phyloP scores from a whole-genome alignment of 1,140 invertebrate genomes.

The Elysia chlorotica region DNA sequence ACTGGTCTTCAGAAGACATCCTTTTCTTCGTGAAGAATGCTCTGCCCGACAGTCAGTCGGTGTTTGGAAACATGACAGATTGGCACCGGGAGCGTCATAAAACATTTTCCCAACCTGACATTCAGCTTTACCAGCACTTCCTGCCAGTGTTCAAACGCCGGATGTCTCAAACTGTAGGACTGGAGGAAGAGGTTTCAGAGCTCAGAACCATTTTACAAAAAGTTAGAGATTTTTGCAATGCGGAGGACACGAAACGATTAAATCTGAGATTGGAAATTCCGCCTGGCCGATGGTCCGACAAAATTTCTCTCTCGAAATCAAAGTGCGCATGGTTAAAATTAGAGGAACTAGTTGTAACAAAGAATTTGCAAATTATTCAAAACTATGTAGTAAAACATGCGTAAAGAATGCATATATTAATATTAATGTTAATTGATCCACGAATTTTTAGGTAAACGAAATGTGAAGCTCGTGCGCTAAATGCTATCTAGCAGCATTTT shows the following conservation, averaged over 20 bases:
- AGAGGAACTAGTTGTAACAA: slow-evolving; percentile 4
- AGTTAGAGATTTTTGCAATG: slow-evolving; percentile 5
- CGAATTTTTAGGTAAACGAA: background rate
- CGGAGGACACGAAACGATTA: background rate
- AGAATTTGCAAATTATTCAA: slow-evolving; percentile 1
- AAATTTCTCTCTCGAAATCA: background rate
- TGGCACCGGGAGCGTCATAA: background rate
- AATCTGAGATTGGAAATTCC: background rate
- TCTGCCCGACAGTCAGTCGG: background rate
- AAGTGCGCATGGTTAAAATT: slow-evolving; percentile 19
- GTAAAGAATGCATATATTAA: background rate
- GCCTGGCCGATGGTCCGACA: slow-evolving; percentile 8
- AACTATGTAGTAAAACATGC: background rate
- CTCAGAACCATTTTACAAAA: background rate
- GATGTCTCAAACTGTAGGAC: background rate
- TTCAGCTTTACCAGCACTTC: slow-evolving; percentile 7
- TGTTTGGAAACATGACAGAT: background rate
- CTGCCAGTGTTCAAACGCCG: background rate
- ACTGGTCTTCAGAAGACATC: slow-evolving; percentile 33
- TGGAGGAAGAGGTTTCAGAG: slow-evolving; percentile 10
- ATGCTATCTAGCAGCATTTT: no score
- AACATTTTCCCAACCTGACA: slow-evolving; percentile 2
- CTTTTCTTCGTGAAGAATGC: slow-evolving; percentile 21
- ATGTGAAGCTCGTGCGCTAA: background rate
- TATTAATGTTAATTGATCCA: background rate